Evolutionary conservation across 2,113 vertebrate genomes (phyloP).

Genomic region (Semnopithecus entellus): DNA sequence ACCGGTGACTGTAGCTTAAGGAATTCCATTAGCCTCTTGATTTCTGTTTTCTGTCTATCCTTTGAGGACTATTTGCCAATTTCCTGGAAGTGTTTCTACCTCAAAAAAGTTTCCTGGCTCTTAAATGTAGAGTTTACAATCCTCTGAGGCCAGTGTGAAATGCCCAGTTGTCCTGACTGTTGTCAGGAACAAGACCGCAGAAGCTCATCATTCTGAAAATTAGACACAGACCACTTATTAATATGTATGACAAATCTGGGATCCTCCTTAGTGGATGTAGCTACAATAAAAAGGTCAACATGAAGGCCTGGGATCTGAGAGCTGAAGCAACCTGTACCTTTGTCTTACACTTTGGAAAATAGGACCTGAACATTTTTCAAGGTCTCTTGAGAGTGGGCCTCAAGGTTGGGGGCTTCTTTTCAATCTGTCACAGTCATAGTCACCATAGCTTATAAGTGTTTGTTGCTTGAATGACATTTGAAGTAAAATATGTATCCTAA

Average conservation of each 20-base stretch:
- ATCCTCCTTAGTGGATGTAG: not conserved
- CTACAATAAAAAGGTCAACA: not conserved
- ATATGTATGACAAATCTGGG: not conserved
- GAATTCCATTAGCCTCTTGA: not conserved
- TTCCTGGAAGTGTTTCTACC: not conserved
- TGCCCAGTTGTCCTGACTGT: not conserved
- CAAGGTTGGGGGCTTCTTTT: not conserved
- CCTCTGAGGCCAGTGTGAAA: not conserved
- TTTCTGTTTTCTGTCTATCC: not conserved
- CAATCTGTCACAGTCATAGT: not conserved
- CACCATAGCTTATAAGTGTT: not conserved
- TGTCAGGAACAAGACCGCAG: not conserved
- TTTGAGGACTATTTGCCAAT: not conserved
- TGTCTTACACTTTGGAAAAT: not conserved
- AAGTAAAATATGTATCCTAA: not conserved
- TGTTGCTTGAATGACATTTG: not conserved
- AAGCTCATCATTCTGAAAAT: not conserved
- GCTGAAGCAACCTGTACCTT: not conserved
- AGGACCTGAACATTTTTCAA: not conserved
- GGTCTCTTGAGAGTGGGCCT: not conserved
- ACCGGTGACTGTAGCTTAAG: not conserved
- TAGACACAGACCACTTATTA: not conserved
- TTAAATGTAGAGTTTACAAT: not conserved
- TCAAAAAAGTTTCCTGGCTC: not conserved
- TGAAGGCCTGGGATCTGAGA: not conserved